Percentiles rank a stretch among this genome's conserved stretches.
phyloP scores from a whole-genome alignment of 2,888 invertebrate species.

The Vandiemenella viatica region DNA sequence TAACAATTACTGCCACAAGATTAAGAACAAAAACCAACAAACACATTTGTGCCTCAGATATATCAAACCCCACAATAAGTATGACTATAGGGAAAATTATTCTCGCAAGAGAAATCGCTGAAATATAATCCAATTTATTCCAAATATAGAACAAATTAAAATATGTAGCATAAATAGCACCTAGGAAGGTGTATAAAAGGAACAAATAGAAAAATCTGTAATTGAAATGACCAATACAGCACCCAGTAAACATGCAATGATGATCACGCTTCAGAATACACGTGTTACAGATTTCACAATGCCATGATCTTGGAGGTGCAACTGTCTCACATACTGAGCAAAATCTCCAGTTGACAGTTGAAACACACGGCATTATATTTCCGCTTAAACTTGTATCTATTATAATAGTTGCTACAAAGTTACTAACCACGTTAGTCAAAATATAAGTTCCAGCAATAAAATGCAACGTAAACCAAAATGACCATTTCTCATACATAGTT shows the following conservation, averaged over 20 bases:
- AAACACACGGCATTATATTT: conserved; percentile 32
- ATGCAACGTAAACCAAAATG: conserved; percentile 38
- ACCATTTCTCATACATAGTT: conserved; percentile 40
- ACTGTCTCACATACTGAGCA: conserved; percentile 63
- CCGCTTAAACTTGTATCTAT: conserved; percentile 61
- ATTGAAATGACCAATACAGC: conserved; percentile 75
- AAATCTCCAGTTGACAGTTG: conserved; percentile 49
- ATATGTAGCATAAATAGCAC: conserved; percentile 52
- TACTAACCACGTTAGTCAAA: conserved; percentile 59
- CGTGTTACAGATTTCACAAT: conserved; percentile 67
- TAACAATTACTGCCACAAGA: conserved; percentile 47
- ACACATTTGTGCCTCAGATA: conserved; percentile 47
- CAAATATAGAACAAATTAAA: conserved; percentile 55
- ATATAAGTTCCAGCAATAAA: conserved; percentile 51
- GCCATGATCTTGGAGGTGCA: conserved; percentile 75
- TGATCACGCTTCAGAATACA: conserved; percentile 82
- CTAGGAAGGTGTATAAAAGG: conserved; percentile 54
- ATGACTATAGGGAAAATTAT: conserved; percentile 58
- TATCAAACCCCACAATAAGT: conserved; percentile 44
- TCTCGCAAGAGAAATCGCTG: conserved; percentile 30
- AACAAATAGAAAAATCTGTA: conserved; percentile 74
- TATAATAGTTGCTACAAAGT: conserved; percentile 57
- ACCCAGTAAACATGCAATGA: conserved; percentile 77
- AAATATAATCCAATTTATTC: conserved; percentile 35
- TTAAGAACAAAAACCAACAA: conserved; percentile 55